A percentile compares a stretch with the other conserved stretches of the same genome.
These are phyloP conservation scores for Chlorops oryzae DNA, from an alignment of 1,140 invertebrate species.

Conservation along the genomic window DNA sequence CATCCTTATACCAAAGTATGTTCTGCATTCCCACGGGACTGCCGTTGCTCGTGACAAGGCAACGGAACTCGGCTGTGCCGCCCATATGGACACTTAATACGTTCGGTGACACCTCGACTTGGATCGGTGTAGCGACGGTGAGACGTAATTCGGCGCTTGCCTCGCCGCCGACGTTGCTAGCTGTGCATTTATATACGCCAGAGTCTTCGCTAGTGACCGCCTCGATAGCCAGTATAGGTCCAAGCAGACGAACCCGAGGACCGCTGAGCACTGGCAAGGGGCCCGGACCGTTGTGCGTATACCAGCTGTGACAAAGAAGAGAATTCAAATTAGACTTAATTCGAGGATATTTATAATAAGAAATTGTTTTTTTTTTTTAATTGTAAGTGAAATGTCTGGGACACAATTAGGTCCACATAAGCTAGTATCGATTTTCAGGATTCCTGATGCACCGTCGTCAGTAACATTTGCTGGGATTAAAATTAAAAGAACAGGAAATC, in stretches of 20 bases:
- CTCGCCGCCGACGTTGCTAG: slow-evolving; percentile 64
- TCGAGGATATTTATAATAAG: too few relatives aligned
- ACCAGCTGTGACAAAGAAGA: slow-evolving; percentile 54
- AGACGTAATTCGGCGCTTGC: slow-evolving; percentile 62
- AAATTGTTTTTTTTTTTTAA: too few relatives aligned
- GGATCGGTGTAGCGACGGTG: slow-evolving; percentile 60
- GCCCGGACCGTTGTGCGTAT: slow-evolving; percentile 58
- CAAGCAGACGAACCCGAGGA: slow-evolving; percentile 59
- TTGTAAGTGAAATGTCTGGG: too few relatives aligned
- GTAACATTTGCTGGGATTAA: too few relatives aligned
- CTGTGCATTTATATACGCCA: slow-evolving; percentile 63
- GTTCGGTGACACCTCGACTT: slow-evolving; percentile 63
- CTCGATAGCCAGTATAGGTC: slow-evolving; percentile 65
- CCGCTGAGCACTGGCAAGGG: slow-evolving; percentile 58
- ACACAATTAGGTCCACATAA: too few relatives aligned
- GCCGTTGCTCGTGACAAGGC: slow-evolving; percentile 53
- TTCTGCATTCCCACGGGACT: slow-evolving; percentile 47
- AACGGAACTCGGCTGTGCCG: slow-evolving; percentile 68
- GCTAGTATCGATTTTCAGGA: too few relatives aligned
- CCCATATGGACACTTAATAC: slow-evolving; percentile 71
- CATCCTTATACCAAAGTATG: slow-evolving; percentile 68
- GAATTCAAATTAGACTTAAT: too few relatives aligned
- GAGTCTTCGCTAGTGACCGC: slow-evolving; percentile 64
- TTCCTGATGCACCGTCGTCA: too few relatives aligned
- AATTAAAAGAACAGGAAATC: too few relatives aligned